These are phyloP conservation scores for Caradrina clavipalpis DNA, from an alignment of 2,888 invertebrate species.

Conservation along the genomic window DNA sequence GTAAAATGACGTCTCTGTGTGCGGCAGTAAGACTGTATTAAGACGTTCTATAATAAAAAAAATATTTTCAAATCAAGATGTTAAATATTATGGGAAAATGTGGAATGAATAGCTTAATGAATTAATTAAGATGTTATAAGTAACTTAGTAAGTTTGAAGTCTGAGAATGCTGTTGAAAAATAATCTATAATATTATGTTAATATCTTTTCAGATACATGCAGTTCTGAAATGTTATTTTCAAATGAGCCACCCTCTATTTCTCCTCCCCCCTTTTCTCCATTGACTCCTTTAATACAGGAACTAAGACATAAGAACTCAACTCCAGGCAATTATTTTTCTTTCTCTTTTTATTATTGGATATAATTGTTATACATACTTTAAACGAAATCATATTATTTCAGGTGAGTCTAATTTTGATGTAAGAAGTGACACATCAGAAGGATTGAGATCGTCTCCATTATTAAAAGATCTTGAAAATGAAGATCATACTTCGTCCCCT, in stretches of 20 bases:
- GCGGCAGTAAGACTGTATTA: conserved; percentile 9
- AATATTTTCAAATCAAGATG: background rate
- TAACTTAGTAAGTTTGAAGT: conserved; percentile 23
- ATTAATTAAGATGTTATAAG: conserved; percentile 15
- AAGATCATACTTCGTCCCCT: conserved; percentile 26
- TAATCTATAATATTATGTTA: conserved; percentile 2
- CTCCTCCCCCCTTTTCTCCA: conserved; percentile 39
- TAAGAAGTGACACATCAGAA: conserved; percentile 31
- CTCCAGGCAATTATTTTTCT: conserved; percentile 22
- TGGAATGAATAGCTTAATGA: conserved; percentile 18
- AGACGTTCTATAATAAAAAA: background rate
- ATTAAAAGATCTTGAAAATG: conserved; percentile 24
- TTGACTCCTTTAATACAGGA: conserved; percentile 33
- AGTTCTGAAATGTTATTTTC: conserved; percentile 28
- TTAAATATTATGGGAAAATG: conserved; percentile 6
- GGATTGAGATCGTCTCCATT: conserved; percentile 22
- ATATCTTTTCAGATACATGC: conserved; percentile 30
- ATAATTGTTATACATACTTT: conserved; percentile 16
- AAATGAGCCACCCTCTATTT: conserved; percentile 31
- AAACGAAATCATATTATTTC: conserved; percentile 16
- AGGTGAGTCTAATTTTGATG: conserved; percentile 27
- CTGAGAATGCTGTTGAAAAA: conserved; percentile 9
- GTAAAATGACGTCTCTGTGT: conserved; percentile 7
- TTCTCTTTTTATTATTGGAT: conserved; percentile 17
- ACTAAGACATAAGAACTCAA: conserved; percentile 24